Evolutionary conservation across 2,113 vertebrate species (phyloP).

Genomic region (Nicator chloris): DNA sequence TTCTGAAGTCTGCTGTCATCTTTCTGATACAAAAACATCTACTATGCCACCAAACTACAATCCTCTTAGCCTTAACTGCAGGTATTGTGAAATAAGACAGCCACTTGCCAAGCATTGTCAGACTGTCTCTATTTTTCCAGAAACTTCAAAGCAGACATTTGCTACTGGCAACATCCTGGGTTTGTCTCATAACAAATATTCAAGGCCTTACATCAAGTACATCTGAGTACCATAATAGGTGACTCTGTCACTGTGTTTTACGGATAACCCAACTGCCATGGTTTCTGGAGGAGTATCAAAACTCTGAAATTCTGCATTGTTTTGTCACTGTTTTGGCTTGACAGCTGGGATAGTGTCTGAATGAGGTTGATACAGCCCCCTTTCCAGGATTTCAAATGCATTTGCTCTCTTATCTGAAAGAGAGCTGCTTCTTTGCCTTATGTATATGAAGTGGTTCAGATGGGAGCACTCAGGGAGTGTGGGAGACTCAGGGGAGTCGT

Average conservation of each 20-base stretch:
- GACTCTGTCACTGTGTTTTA: background rate
- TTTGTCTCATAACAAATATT: background rate
- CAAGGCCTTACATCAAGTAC: background rate
- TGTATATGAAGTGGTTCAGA: background rate
- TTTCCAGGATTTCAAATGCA: background rate
- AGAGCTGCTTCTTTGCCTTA: background rate
- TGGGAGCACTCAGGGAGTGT: background rate
- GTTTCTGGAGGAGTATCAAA: constrained; percentile 42
- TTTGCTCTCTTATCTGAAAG: background rate
- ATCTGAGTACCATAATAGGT: background rate
- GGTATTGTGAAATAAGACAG: background rate
- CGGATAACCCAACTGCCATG: constrained; percentile 32
- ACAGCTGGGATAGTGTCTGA: background rate
- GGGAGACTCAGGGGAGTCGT: background rate
- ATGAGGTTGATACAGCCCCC: background rate
- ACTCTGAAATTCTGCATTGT: background rate
- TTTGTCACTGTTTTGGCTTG: background rate
- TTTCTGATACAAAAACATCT: background rate
- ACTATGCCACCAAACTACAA: background rate
- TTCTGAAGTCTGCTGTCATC: background rate
- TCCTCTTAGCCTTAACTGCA: constrained; percentile 30
- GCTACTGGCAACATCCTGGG: background rate
- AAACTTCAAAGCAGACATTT: constrained; percentile 33
- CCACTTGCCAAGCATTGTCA: background rate
- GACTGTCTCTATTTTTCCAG: background rate